phyloP scores from a whole-genome alignment of 2,888 invertebrate genomes.

The Eristalis intricaria region DNA sequence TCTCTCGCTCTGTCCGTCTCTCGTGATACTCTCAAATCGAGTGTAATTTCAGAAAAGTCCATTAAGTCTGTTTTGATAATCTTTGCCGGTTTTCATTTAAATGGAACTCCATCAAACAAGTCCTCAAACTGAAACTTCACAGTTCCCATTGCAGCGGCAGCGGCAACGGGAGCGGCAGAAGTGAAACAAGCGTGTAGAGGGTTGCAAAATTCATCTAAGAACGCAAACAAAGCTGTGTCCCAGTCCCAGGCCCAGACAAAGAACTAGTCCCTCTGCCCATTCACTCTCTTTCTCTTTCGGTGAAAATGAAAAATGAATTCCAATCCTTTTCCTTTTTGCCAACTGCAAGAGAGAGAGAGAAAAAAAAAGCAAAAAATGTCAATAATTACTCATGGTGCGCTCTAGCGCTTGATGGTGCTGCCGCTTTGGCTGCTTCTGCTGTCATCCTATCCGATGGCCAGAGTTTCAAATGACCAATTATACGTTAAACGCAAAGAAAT shows the following conservation, averaged over 20 bases:
- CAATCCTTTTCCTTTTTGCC: constrained; percentile 55
- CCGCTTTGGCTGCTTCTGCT: constrained; percentile 14
- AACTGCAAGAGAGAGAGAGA: not conserved
- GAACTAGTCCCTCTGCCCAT: not conserved
- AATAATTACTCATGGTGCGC: constrained; percentile 65
- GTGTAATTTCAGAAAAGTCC: constrained; percentile 27
- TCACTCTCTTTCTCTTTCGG: constrained; percentile 6
- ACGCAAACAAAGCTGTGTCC: constrained; percentile 1
- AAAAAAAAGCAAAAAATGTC: constrained; percentile 30
- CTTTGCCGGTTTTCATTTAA: constrained; percentile 2
- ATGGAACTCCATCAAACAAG: constrained; percentile 12
- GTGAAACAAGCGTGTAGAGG: not conserved
- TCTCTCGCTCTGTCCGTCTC: not conserved
- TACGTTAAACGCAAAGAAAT: constrained; percentile 67
- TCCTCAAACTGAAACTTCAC: constrained; percentile 26
- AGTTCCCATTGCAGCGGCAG: constrained; percentile 4
- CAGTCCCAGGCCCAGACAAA: constrained; percentile 8
- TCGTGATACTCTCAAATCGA: not conserved
- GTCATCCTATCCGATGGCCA: constrained; percentile 47
- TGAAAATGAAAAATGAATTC: constrained; percentile 62
- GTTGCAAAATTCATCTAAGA: not conserved
- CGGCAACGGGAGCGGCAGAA: not conserved
- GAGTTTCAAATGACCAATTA: constrained; percentile 72
- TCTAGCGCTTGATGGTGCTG: not conserved
- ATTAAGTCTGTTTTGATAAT: constrained; percentile 23